Conservation (phyloP, 2,797 vertebrate genomes). For the Amblyopsis hoosieri region DNA sequence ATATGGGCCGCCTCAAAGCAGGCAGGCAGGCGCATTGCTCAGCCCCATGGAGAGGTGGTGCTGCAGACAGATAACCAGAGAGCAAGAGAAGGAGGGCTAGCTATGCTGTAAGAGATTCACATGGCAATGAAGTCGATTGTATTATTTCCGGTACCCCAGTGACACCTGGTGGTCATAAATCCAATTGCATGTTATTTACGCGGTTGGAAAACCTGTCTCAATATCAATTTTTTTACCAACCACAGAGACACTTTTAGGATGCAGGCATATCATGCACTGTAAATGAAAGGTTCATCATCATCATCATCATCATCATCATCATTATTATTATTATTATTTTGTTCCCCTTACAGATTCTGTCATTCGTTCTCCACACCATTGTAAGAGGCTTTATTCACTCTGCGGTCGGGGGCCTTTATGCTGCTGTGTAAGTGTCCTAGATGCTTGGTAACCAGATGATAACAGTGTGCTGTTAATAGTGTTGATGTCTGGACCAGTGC, state of each 20-base stretch:
- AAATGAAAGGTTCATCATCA: not conserved
- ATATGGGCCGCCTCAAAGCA: not conserved
- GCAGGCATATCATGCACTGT: too few relatives aligned
- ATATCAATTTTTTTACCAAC: not conserved
- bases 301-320: not conserved
- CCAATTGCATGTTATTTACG: conserved; percentile 30
- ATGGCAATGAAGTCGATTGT: conserved; percentile 36
- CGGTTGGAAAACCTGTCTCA: not conserved
- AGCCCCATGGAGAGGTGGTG: conserved; percentile 42
- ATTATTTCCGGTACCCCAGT: conserved; percentile 19
- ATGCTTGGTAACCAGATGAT: not conserved
- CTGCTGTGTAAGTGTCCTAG: conserved; percentile 90
- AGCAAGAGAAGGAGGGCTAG: conserved; percentile 15
- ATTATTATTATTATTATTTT: not conserved
- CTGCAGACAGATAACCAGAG: conserved; percentile 44
- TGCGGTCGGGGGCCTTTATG: conserved; percentile 93
- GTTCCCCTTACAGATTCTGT: conserved; percentile 83
- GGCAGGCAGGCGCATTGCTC: conserved; percentile 17
- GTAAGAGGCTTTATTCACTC: conserved; percentile 99
- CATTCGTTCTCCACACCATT: conserved; percentile 94
- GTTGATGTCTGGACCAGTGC: not conserved
- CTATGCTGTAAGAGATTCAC: conserved; percentile 23
- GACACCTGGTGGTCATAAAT: conserved; percentile 56
- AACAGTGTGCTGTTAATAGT: not conserved
- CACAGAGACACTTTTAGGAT: conserved; percentile 18